Conservation (phyloP, 1,140 invertebrate genomes). For the Dufourea novaeangliae region DNA sequence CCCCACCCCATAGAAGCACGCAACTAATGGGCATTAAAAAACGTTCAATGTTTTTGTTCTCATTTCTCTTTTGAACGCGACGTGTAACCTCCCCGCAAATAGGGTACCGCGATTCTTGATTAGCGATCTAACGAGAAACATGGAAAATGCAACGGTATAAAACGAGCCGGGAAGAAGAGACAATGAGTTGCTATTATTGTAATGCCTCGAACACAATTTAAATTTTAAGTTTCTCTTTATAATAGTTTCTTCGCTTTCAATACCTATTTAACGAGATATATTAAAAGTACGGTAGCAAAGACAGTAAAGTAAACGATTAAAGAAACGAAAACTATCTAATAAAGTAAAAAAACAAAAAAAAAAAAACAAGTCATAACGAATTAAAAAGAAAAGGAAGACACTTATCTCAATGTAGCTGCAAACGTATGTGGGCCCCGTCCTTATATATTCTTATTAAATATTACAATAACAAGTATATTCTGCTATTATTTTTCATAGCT, state of each 20-base stretch:
- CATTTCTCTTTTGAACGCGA: background rate
- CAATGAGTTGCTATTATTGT: slow-evolving; percentile 28
- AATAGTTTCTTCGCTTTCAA: slow-evolving; percentile 67
- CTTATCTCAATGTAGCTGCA: slow-evolving; percentile 75
- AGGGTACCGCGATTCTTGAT: too few species aligned
- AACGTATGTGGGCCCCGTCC: slow-evolving; percentile 73
- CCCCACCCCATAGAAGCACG: slow-evolving; percentile 20
- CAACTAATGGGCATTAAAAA: slow-evolving; percentile 43
- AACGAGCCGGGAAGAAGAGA: background rate
- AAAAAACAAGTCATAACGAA: slow-evolving; percentile 54
- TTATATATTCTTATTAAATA: slow-evolving; percentile 81
- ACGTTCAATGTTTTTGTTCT: slow-evolving; percentile 19
- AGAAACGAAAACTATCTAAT: slow-evolving; percentile 59
- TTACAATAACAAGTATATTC: slow-evolving; percentile 77
- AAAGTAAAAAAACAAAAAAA: slow-evolving; percentile 63
- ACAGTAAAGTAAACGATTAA: slow-evolving; percentile 45
- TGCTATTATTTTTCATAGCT: slow-evolving; percentile 79
- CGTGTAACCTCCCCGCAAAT: slow-evolving; percentile 8
- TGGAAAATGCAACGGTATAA: too few species aligned
- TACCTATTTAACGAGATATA: slow-evolving; percentile 67
- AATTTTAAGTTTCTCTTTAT: slow-evolving; percentile 64
- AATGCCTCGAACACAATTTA: slow-evolving; percentile 35
- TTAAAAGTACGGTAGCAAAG: slow-evolving; percentile 69
- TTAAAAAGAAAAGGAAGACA: slow-evolving; percentile 55
- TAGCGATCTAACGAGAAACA: background rate